Conservation (phyloP, 2,797 vertebrate species). For the Anolis apletophallus region DNA sequence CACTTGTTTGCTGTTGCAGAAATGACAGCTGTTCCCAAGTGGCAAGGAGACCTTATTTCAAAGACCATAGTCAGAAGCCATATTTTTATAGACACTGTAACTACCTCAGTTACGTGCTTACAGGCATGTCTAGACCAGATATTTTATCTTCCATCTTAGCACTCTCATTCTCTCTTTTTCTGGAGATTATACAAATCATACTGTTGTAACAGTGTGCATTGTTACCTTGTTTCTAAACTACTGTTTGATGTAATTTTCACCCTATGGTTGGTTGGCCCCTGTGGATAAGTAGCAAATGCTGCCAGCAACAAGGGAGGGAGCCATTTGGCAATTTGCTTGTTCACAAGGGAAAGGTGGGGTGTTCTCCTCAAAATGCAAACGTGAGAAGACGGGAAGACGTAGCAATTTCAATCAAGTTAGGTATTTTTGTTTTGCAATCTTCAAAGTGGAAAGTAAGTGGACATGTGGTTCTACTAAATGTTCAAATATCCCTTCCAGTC, state of each 20-base stretch:
- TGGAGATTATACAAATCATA: not conserved
- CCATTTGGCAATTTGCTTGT: not conserved
- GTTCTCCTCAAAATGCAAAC: no score
- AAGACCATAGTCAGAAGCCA: conserved; percentile 19
- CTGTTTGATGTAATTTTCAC: not conserved
- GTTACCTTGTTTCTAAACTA: not conserved
- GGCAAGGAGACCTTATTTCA: conserved; percentile 4
- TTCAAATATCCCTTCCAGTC: no score
- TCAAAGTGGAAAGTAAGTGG: no score
- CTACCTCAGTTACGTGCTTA: not conserved
- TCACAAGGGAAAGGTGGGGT: no score
- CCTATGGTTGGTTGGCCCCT: not conserved
- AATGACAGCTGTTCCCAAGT: conserved; percentile 14
- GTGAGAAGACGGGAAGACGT: no score
- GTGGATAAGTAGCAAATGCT: not conserved
- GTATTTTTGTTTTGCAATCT: no score
- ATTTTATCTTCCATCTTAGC: not conserved
- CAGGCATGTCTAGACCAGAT: not conserved
- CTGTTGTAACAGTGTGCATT: not conserved
- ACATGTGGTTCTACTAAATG: no score
- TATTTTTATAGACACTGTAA: not conserved
- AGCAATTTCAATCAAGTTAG: no score
- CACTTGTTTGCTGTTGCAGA: conserved; percentile 11
- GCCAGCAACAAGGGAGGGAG: not conserved
- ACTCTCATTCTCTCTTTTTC: no score